Conservation (phyloP, 2,113 vertebrate species). For the Coracopsis vasa region DNA sequence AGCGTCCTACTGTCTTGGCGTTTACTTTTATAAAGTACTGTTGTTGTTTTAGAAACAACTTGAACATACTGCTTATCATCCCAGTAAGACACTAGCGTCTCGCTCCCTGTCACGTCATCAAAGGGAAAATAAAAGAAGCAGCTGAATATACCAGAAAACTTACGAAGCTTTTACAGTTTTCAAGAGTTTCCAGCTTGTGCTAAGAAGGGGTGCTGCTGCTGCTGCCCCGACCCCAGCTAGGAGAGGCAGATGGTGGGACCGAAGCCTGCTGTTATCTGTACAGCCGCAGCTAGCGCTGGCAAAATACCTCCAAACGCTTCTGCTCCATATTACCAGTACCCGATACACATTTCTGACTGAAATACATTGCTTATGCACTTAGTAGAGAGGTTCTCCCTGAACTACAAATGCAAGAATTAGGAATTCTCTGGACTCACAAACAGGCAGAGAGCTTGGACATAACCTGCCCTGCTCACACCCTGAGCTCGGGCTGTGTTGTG, state of each 20-base stretch:
- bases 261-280: background rate
- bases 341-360: background rate
- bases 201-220: background rate
- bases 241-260: background rate
- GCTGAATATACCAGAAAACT: background rate
- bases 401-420: background rate
- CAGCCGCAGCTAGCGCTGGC: background rate
- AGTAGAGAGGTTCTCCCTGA: fast-evolving
- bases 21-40: background rate
- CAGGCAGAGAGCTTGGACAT: background rate
- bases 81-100: background rate
- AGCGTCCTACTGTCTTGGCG: background rate
- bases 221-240: background rate
- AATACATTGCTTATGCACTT: fast-evolving
- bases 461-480: background rate
- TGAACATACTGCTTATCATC: background rate
- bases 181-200: background rate
- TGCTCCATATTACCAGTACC: background rate
- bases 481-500: background rate
- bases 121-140: background rate
- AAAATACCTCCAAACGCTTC: background rate
- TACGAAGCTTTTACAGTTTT: background rate
- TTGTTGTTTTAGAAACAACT: background rate
- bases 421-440: background rate
- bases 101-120: background rate